A percentile compares a stretch with the other conserved stretches of the same genome.
Conservation (phyloP, 2,888 invertebrate genomes). For the Mactromeris polynyma region DNA sequence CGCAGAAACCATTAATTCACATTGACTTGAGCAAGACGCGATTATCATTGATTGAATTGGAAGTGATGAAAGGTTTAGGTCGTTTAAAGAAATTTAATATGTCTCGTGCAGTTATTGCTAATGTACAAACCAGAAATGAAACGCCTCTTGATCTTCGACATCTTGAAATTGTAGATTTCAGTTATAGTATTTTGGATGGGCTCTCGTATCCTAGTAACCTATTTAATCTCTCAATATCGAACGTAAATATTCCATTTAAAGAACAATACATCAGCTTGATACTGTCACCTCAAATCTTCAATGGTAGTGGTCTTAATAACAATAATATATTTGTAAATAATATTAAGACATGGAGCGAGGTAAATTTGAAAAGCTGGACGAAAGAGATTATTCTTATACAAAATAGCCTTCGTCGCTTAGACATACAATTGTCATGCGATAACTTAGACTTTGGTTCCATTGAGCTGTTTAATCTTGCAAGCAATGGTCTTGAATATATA, state of each 20-base stretch:
- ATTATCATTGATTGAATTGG: background rate
- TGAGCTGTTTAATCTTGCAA: background rate
- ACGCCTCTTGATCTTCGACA: background rate
- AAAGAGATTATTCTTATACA: background rate
- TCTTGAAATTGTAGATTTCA: background rate
- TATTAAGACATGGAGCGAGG: background rate
- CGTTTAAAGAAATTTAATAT: background rate
- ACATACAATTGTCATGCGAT: background rate
- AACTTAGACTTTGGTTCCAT: background rate
- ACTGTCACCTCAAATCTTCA: background rate
- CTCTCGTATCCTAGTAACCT: background rate
- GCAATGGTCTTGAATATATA: background rate
- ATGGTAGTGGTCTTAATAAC: no score
- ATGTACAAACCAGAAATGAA: background rate
- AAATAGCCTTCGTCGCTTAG: background rate
- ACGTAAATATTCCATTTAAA: background rate
- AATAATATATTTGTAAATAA: background rate
- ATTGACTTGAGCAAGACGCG: background rate
- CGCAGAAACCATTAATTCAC: background rate
- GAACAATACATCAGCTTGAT: background rate
- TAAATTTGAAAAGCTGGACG: background rate
- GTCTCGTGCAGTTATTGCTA: background rate
- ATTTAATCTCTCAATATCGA: background rate
- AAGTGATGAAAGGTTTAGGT: background rate
- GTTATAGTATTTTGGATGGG: background rate